These are phyloP conservation scores for Diabrotica virgifera DNA, from an alignment of 1,140 invertebrate genomes.

Conservation along the genomic window DNA sequence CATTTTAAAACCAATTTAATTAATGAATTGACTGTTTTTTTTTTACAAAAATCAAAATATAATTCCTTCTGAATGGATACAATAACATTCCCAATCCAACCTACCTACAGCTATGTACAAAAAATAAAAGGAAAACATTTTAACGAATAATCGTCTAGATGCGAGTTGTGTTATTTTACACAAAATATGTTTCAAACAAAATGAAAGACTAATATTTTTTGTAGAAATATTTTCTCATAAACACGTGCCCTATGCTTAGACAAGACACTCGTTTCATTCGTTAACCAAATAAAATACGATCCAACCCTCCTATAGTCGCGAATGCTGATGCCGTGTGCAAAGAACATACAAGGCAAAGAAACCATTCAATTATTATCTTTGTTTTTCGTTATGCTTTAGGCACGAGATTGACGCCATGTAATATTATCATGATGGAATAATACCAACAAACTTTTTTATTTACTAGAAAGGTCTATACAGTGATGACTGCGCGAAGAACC, in stretches of 20 bases:
- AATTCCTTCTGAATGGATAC: no score
- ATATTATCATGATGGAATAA: no score
- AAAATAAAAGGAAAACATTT: not conserved
- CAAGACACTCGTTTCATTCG: conserved; percentile 11
- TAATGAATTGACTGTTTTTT: no score
- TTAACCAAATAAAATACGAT: conserved; percentile 15
- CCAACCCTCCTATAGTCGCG: not conserved
- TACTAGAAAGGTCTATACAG: no score
- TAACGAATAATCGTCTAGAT: not conserved
- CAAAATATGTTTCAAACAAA: conserved; percentile 40
- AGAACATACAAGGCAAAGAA: not conserved
- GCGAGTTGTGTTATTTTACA: conserved; percentile 38
- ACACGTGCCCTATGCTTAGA: conserved; percentile 30
- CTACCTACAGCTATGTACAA: no score
- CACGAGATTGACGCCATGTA: not conserved
- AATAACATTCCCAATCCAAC: no score
- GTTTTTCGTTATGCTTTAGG: not conserved
- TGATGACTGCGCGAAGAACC: no score
- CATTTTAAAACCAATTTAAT: no score
- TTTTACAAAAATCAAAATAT: no score
- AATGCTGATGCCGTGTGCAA: not conserved
- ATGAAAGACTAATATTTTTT: conserved; percentile 45
- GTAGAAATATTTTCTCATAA: conserved; percentile 39
- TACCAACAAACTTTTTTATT: no score
- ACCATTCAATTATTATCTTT: not conserved